phyloP scores from a whole-genome alignment of 1,140 invertebrate genomes.

The Anagrus nilaparvatae region DNA sequence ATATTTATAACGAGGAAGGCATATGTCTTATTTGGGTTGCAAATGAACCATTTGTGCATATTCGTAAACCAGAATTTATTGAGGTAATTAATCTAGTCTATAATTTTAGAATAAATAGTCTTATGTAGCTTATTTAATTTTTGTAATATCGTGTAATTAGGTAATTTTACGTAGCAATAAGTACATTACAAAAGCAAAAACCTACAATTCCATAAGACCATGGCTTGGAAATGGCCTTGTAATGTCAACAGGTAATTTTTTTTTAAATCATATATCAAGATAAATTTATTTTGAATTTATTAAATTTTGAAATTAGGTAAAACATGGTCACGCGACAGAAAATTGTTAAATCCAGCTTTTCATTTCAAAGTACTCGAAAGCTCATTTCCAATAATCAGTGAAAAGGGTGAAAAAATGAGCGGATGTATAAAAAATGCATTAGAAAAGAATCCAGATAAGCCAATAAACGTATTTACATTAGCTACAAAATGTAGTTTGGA shows the following conservation, averaged over 20 bases:
- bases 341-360: constrained; percentile 77
- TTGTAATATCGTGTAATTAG: no score
- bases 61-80: constrained; percentile 27
- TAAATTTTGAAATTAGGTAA: constrained; percentile 35
- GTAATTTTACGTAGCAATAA: no score
- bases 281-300: constrained; percentile 2
- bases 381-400: constrained; percentile 64
- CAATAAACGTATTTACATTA: constrained; percentile 54
- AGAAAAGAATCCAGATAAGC: constrained; percentile 30
- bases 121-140: no score
- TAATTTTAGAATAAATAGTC: no score
- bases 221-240: no score
- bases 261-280: no score
- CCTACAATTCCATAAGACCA: no score
- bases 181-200: no score
- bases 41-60: constrained; percentile 14
- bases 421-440: constrained; percentile 36
- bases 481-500: constrained; percentile 63
- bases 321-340: constrained; percentile 73
- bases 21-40: constrained; percentile 24
- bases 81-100: constrained; percentile 24
- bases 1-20: no score
- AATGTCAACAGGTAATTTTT: no score
- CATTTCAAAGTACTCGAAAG: constrained; percentile 77
- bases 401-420: constrained; percentile 56